phyloP scores from a whole-genome alignment of 2,113 vertebrate species.

The Serilophus lunatus region DNA sequence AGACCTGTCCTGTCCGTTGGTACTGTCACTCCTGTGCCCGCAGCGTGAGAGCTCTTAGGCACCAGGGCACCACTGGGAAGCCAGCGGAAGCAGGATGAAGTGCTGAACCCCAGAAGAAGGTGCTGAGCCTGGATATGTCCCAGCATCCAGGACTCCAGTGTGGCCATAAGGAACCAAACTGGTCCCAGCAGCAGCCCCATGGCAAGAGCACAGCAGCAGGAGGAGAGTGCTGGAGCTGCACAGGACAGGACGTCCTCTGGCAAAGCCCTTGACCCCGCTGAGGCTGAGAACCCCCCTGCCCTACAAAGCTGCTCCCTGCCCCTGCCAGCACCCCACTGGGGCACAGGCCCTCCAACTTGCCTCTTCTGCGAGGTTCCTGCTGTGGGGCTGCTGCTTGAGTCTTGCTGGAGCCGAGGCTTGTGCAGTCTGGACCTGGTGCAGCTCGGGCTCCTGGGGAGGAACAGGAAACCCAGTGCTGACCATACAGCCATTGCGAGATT shows the following conservation, averaged over 20 bases:
- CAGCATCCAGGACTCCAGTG: accelerated
- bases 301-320: neutral
- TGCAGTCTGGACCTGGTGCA: neutral
- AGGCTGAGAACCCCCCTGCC: neutral
- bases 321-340: neutral
- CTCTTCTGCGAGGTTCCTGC: neutral
- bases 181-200: accelerated
- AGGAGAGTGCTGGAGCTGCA: neutral
- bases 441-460: neutral
- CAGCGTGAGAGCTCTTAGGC: neutral
- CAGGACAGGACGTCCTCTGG: neutral
- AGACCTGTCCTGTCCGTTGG: neutral
- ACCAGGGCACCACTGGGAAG: neutral
- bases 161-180: accelerated
- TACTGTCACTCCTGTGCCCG: neutral
- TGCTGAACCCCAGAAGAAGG: neutral
- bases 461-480: conserved; percentile 41
- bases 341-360: neutral
- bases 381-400: neutral
- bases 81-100: neutral
- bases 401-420: neutral
- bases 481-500: conserved; percentile 64
- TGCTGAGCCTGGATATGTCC: accelerated
- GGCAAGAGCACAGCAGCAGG: neutral
- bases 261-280: neutral